Base-by-base conservation (phyloP, 2,888 invertebrate species). In the Hemaris fuciformis region DNA sequence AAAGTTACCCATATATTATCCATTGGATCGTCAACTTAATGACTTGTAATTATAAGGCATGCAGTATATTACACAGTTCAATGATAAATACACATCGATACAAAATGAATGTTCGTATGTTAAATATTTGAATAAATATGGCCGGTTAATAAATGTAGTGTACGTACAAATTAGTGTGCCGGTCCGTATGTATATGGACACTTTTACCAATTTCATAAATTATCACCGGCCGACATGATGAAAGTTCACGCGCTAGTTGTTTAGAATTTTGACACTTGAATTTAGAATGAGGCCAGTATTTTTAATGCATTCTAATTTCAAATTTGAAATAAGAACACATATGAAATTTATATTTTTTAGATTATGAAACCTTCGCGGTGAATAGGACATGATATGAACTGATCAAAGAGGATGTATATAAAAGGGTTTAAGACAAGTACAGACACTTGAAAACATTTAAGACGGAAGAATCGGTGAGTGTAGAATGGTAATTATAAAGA, bases 401-500 rank as follows among this genome's bases (percentile, higher is more conserved):
- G 23, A 13, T 46, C 20, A 53, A 53, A 53, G 18, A 31, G 31
- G 53, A 18, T 53, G 31, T 10, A 10, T 31, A 31, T 53, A 31
- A 31, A 31, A 53, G 31, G 25, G 27, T 53, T n/a, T 18, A 41
- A 18, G 41, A 41, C 18, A 48, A 31, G 53, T 31, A 46, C 13
- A 46, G 22, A 25, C 8, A n/a, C 31, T 45, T 41, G 15, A 38
- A 53, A 15, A 48, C 38, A 68, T 64, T 71, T 66, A 71, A 77
- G 74, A 73, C 72, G 75, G 74, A 75, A 70, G 77, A 66, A 69
- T 63, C 66, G 67, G 74, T 77, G 79, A 75, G 72, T 76, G 74
- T 72, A 71, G 76, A 75, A 78, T 85, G 79, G 79, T 75, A 88
- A 88, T 88, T 87, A 87, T 70, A 82, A 83, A 74, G 81, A 78